Base-by-base conservation (phyloP, 2,888 invertebrate genomes). In the Sthenelais limicola region DNA sequence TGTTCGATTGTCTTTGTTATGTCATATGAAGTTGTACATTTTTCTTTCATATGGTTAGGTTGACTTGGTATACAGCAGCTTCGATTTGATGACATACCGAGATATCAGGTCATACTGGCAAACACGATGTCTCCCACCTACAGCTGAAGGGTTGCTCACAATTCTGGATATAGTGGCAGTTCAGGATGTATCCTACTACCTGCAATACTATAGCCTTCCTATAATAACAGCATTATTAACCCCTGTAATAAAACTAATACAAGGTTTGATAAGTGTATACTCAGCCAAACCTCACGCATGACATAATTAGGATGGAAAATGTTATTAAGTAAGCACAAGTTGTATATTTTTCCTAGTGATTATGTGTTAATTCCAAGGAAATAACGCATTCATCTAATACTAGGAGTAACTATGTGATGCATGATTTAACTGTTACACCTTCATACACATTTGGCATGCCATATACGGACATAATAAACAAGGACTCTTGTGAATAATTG, bases 201-300 rank as follows among this genome's bases (percentile, higher is more conserved):
- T 86, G 12, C 85, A 85, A 75, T 86, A 84, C 72, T 86, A 85
- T 77, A 81, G 83, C 75, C 76, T 85, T 30, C 85, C 85, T 5
- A 77, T 86, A 3, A 71, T 82, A 5, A 85, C 85, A 7, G 82
- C 84, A 7, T 76, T 86, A 9, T 48, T 84, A 5, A 83, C 82
- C 9, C 86, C 86, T 5, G 76, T 85, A 0, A 71, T 85, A 18
- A 81, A 80, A 74, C 78, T 86, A 5, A 74, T 83, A 24, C 74
- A 81, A 24, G 81, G 84, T 9, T 75, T 85, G 7, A 77, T 78
- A 62, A 70, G 79, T 7, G 75, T 85, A 0, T 83, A 85, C 74
- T 73, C 56, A 38, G 33, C 51, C 1, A 48, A 68, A 52, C 51
- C 52, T 21, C 62, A 62, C 24, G 62, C 38, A 1, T 62, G 26